Percentiles rank a stretch among this genome's conserved stretches.
Evolutionary conservation across 2,797 vertebrate genomes (phyloP).

Genomic region (Clarias fuscus): DNA sequence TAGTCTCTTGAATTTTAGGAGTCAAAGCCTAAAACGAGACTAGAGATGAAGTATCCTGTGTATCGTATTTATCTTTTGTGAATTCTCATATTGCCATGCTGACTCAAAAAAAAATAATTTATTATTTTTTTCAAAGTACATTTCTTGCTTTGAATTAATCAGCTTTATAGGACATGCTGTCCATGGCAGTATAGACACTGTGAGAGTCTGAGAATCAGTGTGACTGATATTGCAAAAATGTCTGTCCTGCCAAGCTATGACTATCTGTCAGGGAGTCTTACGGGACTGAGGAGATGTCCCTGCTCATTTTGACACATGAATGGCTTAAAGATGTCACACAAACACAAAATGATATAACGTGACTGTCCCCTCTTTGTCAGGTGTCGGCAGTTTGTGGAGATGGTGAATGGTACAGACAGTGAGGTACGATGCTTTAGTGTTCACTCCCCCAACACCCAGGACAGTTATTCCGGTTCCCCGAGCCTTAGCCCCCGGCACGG

Average conservation of each 20-base stretch:
- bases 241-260: not conserved
- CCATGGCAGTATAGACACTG: not conserved
- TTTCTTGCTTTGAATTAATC: no score
- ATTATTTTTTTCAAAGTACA: no score
- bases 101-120: no score
- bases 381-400: conserved; percentile 98
- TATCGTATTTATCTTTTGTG: no score
- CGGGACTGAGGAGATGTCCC: not conserved
- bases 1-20: not conserved
- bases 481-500: conserved; percentile 88
- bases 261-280: conserved; percentile 3
- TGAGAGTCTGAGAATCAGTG: conserved; percentile 22
- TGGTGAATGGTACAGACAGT: conserved; percentile 98
- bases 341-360: not conserved
- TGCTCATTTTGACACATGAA: conserved; percentile 4
- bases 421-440: conserved; percentile 90
- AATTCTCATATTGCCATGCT: no score
- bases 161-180: not conserved
- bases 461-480: conserved; percentile 92
- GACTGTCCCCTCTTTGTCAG: conserved; percentile 62
- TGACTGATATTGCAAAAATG: conserved; percentile 22
- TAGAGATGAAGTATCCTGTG: no score
- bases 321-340: not conserved
- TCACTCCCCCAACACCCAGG: conserved; percentile 93
- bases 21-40: not conserved